phyloP scores from a whole-genome alignment of 2,888 invertebrate genomes.

The Andrena trimmerana region DNA sequence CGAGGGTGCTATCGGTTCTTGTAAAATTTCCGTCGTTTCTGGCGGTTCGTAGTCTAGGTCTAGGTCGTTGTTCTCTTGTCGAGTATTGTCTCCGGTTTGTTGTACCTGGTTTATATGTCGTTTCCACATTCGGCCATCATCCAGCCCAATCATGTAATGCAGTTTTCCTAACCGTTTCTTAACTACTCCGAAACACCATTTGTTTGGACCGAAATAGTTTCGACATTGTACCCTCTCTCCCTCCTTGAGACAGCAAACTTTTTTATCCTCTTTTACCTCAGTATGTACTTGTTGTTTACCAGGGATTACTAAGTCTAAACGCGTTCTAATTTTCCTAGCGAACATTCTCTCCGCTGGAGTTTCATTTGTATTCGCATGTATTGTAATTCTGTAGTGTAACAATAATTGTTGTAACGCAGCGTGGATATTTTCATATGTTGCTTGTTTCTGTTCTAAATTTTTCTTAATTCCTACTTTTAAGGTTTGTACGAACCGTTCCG shows the following conservation, averaged over 20 bases:
- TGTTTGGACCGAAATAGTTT: conserved; percentile 6
- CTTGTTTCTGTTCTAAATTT: background rate
- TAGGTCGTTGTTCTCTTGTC: background rate
- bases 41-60: background rate
- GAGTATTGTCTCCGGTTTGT: background rate
- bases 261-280: background rate
- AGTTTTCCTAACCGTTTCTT: background rate
- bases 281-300: background rate
- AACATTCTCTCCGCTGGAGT: conserved; percentile 16
- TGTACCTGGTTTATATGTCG: background rate
- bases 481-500: background rate
- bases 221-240: conserved; percentile 21
- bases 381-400: conserved; percentile 8
- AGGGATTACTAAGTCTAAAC: conserved; percentile 1
- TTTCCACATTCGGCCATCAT: conserved; percentile 3
- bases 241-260: background rate
- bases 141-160: background rate
- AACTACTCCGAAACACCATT: conserved; percentile 13
- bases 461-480: conserved; percentile 5
- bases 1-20: background rate
- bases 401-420: conserved; percentile 6
- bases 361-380: background rate
- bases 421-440: background rate
- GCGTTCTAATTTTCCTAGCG: conserved; percentile 9
- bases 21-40: background rate